Base-by-base conservation (phyloP, 2,888 invertebrate genomes). In the Thecocarcelia acutangulata region DNA sequence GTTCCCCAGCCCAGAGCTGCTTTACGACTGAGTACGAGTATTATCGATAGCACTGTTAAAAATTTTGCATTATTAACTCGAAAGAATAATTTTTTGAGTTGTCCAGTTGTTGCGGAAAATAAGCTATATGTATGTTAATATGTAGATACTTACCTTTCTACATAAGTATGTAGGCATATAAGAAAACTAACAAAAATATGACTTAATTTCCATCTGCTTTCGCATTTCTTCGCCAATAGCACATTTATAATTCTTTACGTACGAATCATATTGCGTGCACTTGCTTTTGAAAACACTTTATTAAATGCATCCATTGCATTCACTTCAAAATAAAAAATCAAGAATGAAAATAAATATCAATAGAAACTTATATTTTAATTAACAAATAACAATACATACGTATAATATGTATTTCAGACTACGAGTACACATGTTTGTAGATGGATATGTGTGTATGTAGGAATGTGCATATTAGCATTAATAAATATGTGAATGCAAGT, bases 171-270 rank as follows among this genome's bases (percentile, higher is more conserved):
- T 24, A 24, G 2, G 24, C 5, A 24, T 24, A 24, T 3, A 13
- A 37, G 33, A 44, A 17, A 56, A 17, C 4, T 4, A 33, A 33
- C 19, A 15, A 48, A 40, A 40, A 40, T 70, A 70, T 70, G 70
- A 59, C 59, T 72, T 72, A 50, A 72, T 72, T 72, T 72, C 11
- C 9, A 50, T n/a, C 52, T 40, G 33, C 19, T 58, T 56, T 19
- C 21, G n/a, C 37, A 50, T 42, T 61, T 61, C 42, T 73, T 28
- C 21, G 2, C 3, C 19, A 40, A 40, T 11, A 72, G 63, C 42
- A 28, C 2, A 12, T 24, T 61, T 42, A 17, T 40, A 72, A 21
- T 44, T 56, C 17, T 58, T 58, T 58, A 15, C 5, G 13, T 19
- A 11, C 46, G 56, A 56, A 58, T 37, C 56, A 21, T 37, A 46